These are phyloP conservation scores for Idaea straminata DNA, from an alignment of 2,888 invertebrate genomes.

Conservation along the genomic window DNA sequence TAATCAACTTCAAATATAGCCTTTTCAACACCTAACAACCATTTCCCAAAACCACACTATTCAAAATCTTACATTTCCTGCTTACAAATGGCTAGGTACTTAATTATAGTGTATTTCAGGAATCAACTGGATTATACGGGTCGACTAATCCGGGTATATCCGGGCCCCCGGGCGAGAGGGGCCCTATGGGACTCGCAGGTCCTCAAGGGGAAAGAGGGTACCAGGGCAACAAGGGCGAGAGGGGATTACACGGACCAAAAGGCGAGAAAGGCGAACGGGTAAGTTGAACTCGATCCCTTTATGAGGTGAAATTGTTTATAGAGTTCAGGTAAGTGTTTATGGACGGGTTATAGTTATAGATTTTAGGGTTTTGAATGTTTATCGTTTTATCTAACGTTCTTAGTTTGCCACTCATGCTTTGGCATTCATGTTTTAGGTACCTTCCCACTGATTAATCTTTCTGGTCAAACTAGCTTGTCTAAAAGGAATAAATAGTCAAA, in stretches of 20 bases:
- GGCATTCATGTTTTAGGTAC: no score
- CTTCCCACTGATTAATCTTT: no score
- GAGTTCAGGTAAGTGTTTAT: slow-evolving; percentile 12
- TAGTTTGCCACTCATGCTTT: no score
- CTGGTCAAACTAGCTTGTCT: no score
- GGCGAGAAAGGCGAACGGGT: slow-evolving; percentile 89
- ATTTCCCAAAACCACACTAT: not conserved
- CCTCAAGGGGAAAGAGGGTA: slow-evolving; percentile 84
- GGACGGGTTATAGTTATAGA: slow-evolving; percentile 6
- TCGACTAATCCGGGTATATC: slow-evolving; percentile 80
- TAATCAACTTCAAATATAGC: not conserved
- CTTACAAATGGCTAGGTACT: slow-evolving; percentile 29
- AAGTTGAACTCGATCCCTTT: slow-evolving; percentile 48
- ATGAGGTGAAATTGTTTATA: slow-evolving; percentile 12
- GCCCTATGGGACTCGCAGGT: slow-evolving; percentile 83
- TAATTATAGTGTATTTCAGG: slow-evolving; percentile 58
- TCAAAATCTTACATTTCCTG: slow-evolving; percentile 24
- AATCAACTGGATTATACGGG: slow-evolving; percentile 74
- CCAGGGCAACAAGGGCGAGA: slow-evolving; percentile 81
- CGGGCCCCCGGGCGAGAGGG: slow-evolving; percentile 85
- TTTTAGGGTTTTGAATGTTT: not conserved
- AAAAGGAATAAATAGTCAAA: no score
- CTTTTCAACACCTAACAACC: slow-evolving; percentile 3
- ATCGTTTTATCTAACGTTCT: no score
- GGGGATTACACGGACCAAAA: slow-evolving; percentile 81